Base-by-base conservation (phyloP, 2,888 invertebrate genomes). In the Cephus runcator region DNA sequence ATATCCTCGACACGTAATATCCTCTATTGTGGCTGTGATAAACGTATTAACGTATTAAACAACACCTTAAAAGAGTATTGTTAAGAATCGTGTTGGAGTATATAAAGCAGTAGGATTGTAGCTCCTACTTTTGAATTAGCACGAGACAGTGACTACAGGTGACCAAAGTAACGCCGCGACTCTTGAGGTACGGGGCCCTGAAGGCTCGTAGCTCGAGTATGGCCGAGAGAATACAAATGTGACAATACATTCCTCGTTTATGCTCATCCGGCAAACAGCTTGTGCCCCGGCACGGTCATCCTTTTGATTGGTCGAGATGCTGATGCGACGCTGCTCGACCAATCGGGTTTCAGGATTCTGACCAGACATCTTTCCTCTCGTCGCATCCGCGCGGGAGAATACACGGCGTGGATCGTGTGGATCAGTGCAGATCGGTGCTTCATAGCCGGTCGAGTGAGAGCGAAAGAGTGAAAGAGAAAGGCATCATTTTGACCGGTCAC, bases 141-240 rank as follows among this genome's bases (percentile, higher is more conserved):
- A 9, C 15, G 56, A 23, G 23, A 56, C 23, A 56, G 23, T 40
- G 40, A 40, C 40, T 6, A 4, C 15, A 15, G 15, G 15, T 15
- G 15, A 15, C 1, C 40, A 40, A 40, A 6, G 40, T 40, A 40
- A 40, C 15, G 6, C 23, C 23, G 56, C 1, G 56, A 56, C 23
- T 56, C 23, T 23, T 23, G 23, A 56, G 40, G 34, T 36, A 68
- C 69, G 68, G 77, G 75, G 77, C 69, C 76, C 74, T 2, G 12
- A 33, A 74, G 34, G 35, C 69, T 74, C 15, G 12, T 68, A 15
- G 31, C n/a, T 15, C 79, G 78, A 30, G 23, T 73, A 73, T 80
- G 79, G 23, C n/a, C 73, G 40, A n/a, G 35, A 34, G 36, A 35
- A 74, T 74, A 34, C 12, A 74, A 74, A 74, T 6, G 74, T 34